Percentiles rank a stretch among this genome's conserved stretches.
Evolutionary conservation across 1,140 invertebrate species (phyloP).

Genomic region (Cherax destructor): DNA sequence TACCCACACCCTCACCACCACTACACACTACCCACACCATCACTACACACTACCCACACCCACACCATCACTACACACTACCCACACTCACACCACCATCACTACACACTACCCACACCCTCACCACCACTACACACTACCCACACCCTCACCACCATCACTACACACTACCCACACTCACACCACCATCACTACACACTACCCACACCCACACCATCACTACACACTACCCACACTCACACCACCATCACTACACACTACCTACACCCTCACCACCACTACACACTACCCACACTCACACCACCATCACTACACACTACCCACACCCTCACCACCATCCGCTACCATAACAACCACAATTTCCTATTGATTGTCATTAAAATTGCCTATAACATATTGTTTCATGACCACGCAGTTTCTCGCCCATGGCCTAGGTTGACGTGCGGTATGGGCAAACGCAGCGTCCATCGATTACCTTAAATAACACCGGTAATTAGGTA

Average conservation of each 20-base stretch:
- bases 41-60: too few relatives aligned
- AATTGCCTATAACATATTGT: too few relatives aligned
- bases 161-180: neutral
- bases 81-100: neutral
- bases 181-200: neutral
- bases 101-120: neutral
- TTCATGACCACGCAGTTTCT: too few relatives aligned
- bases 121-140: neutral
- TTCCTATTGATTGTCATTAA: too few relatives aligned
- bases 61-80: neutral
- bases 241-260: neutral
- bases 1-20: too few relatives aligned
- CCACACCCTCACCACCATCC: slow-evolving; percentile 3
- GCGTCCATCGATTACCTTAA: too few relatives aligned
- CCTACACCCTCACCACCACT: neutral
- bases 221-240: neutral
- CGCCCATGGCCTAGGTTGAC: too few relatives aligned
- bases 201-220: neutral
- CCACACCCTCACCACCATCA: neutral
- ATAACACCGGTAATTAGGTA: too few relatives aligned
- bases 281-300: neutral
- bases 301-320: neutral
- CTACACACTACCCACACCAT: too few relatives aligned
- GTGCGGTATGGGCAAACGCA: too few relatives aligned
- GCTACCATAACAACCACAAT: neutral